A percentile compares a stretch with the other conserved stretches of the same genome.
These are phyloP conservation scores for Drosophila burlai DNA, from an alignment of 1,140 invertebrate genomes.

Conservation along the genomic window DNA sequence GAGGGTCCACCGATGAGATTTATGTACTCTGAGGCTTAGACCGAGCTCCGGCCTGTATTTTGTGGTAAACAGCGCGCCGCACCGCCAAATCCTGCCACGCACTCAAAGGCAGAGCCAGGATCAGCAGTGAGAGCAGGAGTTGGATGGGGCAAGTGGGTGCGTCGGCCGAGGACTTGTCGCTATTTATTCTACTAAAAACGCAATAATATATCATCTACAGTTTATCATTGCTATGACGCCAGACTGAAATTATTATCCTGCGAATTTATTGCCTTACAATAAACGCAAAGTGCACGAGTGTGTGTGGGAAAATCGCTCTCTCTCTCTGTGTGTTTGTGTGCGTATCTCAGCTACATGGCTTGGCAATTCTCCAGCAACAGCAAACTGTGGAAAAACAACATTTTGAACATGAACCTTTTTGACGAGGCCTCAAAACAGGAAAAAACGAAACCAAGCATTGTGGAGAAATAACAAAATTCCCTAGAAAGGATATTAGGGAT, in stretches of 20 bases:
- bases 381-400: constrained; percentile 48
- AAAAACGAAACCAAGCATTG: constrained; percentile 12
- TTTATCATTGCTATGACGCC: constrained; percentile 85
- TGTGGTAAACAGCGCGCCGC: constrained; percentile 43
- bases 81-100: constrained; percentile 48
- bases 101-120: constrained; percentile 12
- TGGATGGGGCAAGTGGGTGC: neutral
- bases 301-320: constrained; percentile 16
- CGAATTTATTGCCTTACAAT: constrained; percentile 84
- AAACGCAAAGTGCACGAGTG: constrained; percentile 67
- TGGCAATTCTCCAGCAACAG: constrained; percentile 36
- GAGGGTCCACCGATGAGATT: constrained; percentile 54
- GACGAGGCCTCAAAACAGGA: constrained; percentile 60
- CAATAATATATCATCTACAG: constrained; percentile 85
- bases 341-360: constrained; percentile 5
- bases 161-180: constrained; percentile 37
- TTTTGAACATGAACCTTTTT: constrained; percentile 57
- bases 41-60: constrained; percentile 40
- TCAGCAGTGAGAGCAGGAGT: neutral
- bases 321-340: constrained; percentile 12
- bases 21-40: constrained; percentile 57
- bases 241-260: constrained; percentile 84
- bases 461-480: neutral
- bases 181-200: constrained; percentile 82
- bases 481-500: neutral